phyloP scores from a whole-genome alignment of 2,113 vertebrate species.

The Seriola aureovittata region DNA sequence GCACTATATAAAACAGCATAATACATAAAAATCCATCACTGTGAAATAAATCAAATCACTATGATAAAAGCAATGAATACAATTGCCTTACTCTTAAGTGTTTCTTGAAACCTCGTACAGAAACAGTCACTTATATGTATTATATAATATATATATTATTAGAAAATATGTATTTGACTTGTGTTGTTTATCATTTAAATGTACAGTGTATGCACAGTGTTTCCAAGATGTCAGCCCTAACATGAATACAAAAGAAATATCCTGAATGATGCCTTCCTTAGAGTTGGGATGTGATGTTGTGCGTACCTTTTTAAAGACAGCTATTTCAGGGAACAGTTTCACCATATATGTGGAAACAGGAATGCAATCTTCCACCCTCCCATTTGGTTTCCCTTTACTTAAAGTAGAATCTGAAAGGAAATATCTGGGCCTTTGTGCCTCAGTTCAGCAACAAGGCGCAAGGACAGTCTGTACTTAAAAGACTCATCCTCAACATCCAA shows the following conservation, averaged over 20 bases:
- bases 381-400: slow-evolving; percentile 41
- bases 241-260: neutral
- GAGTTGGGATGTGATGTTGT: neutral
- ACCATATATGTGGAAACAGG: neutral
- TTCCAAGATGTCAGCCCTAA: neutral
- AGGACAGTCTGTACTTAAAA: slow-evolving; percentile 39
- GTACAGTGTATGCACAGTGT: neutral
- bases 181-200: neutral
- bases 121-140: neutral
- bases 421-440: slow-evolving; percentile 10
- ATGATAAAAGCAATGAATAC: too few relatives aligned
- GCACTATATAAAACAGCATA: too few relatives aligned
- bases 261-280: neutral
- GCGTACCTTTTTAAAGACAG: neutral
- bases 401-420: slow-evolving; percentile 1
- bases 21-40: too few relatives aligned
- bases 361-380: neutral
- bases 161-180: neutral
- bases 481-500: slow-evolving; percentile 41
- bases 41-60: too few relatives aligned
- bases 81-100: neutral
- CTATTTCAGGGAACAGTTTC: neutral
- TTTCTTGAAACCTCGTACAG: neutral
- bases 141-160: neutral
- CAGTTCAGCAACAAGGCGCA: slow-evolving; percentile 41